phyloP scores from a whole-genome alignment of 92 coral and sea anemone genomes.

The Porites cylindrica region DNA sequence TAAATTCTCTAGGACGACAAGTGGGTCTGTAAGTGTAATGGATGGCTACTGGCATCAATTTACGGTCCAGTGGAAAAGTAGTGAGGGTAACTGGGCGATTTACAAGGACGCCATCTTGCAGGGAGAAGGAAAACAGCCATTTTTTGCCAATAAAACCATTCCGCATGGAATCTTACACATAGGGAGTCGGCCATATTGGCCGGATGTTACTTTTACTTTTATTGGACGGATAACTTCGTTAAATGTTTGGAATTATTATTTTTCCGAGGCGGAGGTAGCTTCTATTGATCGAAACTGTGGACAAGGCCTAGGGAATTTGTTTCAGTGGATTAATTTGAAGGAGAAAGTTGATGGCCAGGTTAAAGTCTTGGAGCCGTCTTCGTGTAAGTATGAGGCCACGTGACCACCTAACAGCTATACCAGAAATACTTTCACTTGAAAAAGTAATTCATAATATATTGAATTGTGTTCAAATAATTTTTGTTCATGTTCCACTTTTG shows the following conservation, averaged over 20 bases:
- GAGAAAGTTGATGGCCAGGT: background rate
- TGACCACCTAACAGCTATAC: background rate
- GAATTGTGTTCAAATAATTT: too few relatives aligned
- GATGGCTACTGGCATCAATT: conserved; percentile 69
- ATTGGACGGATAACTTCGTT: conserved; percentile 51
- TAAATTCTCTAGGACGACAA: background rate
- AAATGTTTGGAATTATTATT: conserved; percentile 47
- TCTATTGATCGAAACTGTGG: background rate
- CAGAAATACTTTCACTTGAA: background rate
- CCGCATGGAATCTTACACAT: background rate
- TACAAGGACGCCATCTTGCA: conserved; percentile 31
- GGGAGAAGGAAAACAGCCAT: background rate
- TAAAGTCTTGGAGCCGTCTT: conserved; percentile 24
- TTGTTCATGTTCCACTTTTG: too few relatives aligned
- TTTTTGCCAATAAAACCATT: background rate
- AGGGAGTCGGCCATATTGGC: background rate
- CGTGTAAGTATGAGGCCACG: conserved; percentile 1
- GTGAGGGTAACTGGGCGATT: background rate
- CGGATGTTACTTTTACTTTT: background rate
- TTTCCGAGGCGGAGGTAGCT: conserved; percentile 5
- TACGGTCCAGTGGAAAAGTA: conserved; percentile 20
- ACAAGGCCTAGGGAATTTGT: background rate
- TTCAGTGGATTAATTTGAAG: conserved; percentile 1
- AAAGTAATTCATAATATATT: too few relatives aligned
- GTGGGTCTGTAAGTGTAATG: background rate